Evolutionary conservation across 1,140 invertebrate species (phyloP).

Genomic region (Akabosia matsudoensis): DNA sequence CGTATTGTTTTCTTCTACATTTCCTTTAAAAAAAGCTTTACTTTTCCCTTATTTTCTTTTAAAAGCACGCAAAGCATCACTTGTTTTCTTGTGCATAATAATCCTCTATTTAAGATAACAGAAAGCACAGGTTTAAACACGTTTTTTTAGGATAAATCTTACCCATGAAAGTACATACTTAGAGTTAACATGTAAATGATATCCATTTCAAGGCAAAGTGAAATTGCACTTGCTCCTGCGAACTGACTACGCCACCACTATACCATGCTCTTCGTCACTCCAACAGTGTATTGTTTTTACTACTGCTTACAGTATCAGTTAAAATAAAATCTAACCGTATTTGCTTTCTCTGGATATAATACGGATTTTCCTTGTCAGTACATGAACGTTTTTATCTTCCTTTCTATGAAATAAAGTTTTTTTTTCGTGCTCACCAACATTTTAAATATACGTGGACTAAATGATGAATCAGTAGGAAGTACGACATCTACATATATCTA

Average conservation of each 20-base stretch:
- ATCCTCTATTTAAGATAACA: slow-evolving; percentile 18
- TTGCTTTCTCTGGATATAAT: too few relatives aligned
- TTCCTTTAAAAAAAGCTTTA: not conserved
- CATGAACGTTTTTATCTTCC: too few relatives aligned
- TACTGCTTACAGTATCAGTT: too few relatives aligned
- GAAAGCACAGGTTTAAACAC: slow-evolving; percentile 6
- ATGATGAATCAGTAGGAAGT: not conserved
- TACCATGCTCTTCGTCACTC: too few relatives aligned
- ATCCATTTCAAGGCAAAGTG: not conserved
- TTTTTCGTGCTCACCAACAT: not conserved
- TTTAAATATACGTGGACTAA: not conserved
- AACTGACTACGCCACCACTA: too few relatives aligned
- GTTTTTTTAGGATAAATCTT: not conserved
- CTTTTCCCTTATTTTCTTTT: slow-evolving; percentile 5
- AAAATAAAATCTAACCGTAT: too few relatives aligned
- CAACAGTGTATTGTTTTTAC: too few relatives aligned
- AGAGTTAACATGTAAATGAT: not conserved
- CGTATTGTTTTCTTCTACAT: not conserved
- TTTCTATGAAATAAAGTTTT: not conserved
- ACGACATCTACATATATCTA: not conserved
- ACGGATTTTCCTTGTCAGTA: too few relatives aligned
- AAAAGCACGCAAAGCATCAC: slow-evolving; percentile 21
- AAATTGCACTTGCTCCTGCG: too few relatives aligned
- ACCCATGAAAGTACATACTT: not conserved
- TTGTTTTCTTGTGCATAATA: not conserved